These are phyloP conservation scores for Tenthredo notha DNA, from an alignment of 2,888 invertebrate genomes.

Conservation along the genomic window DNA sequence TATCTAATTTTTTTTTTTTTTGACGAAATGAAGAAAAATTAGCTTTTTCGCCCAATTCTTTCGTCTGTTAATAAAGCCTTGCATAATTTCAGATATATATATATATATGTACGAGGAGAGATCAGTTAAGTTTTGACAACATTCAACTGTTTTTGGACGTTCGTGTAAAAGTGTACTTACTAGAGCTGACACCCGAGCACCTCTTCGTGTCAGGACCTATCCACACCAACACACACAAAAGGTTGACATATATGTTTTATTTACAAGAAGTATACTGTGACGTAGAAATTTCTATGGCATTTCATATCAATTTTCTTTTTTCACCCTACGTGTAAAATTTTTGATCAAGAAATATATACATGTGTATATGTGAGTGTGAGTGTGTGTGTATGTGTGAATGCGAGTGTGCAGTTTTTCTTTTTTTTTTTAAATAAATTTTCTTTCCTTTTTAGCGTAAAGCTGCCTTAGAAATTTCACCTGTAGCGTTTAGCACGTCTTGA, in stretches of 20 bases:
- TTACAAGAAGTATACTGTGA: conserved; percentile 69
- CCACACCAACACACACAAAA: conserved; percentile 76
- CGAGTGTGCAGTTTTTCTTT: neutral
- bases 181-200: conserved; percentile 81
- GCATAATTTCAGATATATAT: neutral
- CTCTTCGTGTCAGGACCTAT: conserved; percentile 82
- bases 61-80: conserved; percentile 44
- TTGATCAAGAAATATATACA: neutral
- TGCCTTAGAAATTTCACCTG: conserved; percentile 16
- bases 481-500: neutral
- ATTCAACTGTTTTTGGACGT: conserved; percentile 57
- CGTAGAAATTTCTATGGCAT: conserved; percentile 32
- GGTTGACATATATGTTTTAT: conserved; percentile 76
- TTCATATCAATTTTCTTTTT: conserved; percentile 1
- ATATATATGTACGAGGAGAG: neutral
- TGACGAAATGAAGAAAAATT: neutral
- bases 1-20: neutral
- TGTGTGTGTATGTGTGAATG: neutral
- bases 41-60: neutral
- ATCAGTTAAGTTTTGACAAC: conserved; percentile 33
- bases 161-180: conserved; percentile 80
- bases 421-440: neutral
- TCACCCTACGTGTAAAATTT: neutral
- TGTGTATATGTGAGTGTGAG: neutral
- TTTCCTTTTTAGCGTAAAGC: conserved; percentile 4